Base-by-base conservation (phyloP, 2,113 vertebrate genomes). In the Chelonoidis abingdonii region DNA sequence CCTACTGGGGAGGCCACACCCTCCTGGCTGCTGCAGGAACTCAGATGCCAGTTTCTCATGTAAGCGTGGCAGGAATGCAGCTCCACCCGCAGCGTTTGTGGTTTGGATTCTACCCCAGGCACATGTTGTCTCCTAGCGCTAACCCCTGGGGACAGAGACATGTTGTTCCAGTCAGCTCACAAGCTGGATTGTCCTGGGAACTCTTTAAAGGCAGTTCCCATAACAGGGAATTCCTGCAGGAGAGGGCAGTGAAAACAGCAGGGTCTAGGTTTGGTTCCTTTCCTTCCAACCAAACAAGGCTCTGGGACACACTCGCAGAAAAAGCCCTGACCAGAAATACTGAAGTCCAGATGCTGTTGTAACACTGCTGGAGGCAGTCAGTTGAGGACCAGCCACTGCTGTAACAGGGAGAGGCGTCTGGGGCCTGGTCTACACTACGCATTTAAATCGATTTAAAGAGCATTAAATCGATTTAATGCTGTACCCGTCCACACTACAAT, bases 31-130 rank as follows among this genome's bases (percentile, higher is more conserved):
- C 49, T 19, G 35, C 86, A 3, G 82, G 87, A 91, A 91, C 25
- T 0, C 0, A 8, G 92, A 89, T 0, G 1, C 0, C 0, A 3
- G 29, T 93, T 96, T 97, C 95, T 95, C 2, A 19, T 47, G 93
- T 21, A 44, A 92, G 91, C 86, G 89, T 95, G 95, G 97, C 95
- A 88, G 35, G 0, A 52, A 49, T 14, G 49, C 57, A 56, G 0
- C 78, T 90, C 72, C 0, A 1, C 76, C 72, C 3, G 1, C 72
- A 57, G 16, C 29, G 69, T 31, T 41, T 21, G 0, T 12, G 49
- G 21, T 49, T 84, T 38, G 50, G 80, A 87, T 72, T 41, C 0
- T 0, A 62, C 11, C 41, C 62, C 22, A 25, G n/a, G 35, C 21
- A 10, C 29, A 44, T 6, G 12, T 10, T 17, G 25, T 52, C 35